Evolutionary conservation across 2,113 vertebrate species (phyloP).

Genomic region (Tricholaema leucomelas): DNA sequence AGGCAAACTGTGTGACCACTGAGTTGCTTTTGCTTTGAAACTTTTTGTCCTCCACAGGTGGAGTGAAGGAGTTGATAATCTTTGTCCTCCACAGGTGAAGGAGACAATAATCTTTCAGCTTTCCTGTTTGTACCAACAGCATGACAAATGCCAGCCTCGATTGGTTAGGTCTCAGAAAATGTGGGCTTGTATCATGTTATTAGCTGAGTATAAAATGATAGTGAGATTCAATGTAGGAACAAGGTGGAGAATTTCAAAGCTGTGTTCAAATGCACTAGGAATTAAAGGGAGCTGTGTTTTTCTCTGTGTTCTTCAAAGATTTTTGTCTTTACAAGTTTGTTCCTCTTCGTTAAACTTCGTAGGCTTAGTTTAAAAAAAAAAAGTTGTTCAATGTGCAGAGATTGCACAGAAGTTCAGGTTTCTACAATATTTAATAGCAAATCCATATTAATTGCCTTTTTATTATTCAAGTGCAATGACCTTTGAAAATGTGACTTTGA

Average conservation of each 20-base stretch:
- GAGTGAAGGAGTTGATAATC: neutral
- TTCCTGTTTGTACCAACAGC: neutral
- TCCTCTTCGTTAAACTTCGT: neutral
- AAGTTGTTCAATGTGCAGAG: neutral
- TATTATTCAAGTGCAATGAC: constrained; percentile 68
- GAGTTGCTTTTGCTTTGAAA: neutral
- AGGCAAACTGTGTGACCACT: neutral
- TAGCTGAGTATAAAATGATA: neutral
- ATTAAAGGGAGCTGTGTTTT: constrained; percentile 17
- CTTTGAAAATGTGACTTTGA: constrained; percentile 59
- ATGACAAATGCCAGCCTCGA: neutral
- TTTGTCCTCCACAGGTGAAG: neutral
- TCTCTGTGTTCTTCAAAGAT: neutral
- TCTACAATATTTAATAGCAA: constrained; percentile 42
- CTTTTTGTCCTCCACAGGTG: neutral
- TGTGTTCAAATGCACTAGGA: constrained; percentile 47
- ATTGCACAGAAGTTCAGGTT: constrained; percentile 52
- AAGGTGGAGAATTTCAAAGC: neutral
- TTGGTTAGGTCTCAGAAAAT: neutral
- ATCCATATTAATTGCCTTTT: constrained; percentile 53
- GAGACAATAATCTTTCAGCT: neutral
- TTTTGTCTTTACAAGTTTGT: neutral
- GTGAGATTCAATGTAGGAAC: neutral
- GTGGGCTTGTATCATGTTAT: neutral
- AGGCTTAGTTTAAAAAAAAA: constrained; percentile 19